Conservation (phyloP, 2,888 invertebrate genomes). For the Acleris laterana region DNA sequence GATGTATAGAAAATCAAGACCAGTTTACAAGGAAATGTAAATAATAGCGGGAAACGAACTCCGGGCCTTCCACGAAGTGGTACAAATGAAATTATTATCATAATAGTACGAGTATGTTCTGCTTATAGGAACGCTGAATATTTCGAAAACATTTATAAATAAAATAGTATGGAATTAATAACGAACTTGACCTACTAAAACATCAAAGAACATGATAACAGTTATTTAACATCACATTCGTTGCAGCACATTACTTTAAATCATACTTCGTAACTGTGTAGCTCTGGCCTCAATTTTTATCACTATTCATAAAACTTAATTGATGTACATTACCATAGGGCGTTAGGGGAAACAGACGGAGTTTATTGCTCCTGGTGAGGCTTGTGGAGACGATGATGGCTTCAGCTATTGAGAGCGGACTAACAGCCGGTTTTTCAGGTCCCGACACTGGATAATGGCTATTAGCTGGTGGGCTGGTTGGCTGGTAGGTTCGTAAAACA, state of each 20-base stretch:
- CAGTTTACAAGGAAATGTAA: too few species aligned
- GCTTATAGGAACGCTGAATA: neutral
- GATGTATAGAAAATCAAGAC: too few species aligned
- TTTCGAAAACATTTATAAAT: neutral
- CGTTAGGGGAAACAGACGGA: conserved; percentile 27
- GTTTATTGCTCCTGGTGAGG: conserved; percentile 28
- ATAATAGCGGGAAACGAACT: too few species aligned
- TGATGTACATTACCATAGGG: conserved; percentile 29
- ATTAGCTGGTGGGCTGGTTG: neutral
- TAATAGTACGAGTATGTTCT: neutral
- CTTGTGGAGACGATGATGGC: conserved; percentile 18
- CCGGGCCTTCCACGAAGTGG: too few species aligned
- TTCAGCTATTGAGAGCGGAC: neutral
- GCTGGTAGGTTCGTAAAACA: conserved; percentile 1
- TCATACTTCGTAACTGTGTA: conserved; percentile 32
- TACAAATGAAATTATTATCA: neutral
- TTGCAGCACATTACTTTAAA: conserved; percentile 33
- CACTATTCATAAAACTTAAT: conserved; percentile 35
- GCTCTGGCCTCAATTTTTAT: conserved; percentile 36
- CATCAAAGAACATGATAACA: conserved; percentile 15
- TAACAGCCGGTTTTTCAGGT: conserved; percentile 1
- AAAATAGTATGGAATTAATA: neutral
- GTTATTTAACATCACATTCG: conserved; percentile 31
- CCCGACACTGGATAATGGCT: neutral
- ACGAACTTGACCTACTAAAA: conserved; percentile 3